Evolutionary conservation across 1,140 invertebrate species (phyloP), one percentile per base, ranked within the genome.

Genomic region (Drosophila jambulina): DNA sequence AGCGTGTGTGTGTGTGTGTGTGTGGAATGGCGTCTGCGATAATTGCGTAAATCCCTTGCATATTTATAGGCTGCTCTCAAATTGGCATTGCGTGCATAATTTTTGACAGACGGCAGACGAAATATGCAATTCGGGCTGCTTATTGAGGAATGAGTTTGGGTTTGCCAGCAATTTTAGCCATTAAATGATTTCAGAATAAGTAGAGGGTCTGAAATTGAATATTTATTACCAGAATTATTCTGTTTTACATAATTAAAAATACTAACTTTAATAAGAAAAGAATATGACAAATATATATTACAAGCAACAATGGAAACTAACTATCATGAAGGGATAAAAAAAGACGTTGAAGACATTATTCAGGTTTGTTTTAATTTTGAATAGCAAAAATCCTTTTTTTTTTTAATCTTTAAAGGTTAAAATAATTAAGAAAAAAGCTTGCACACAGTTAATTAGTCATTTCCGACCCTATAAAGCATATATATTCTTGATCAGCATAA

Each of bases 41-140:
- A 85, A 85, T 82, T 86, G 75, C 58, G 57, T 43, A 70, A 88
- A 74, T 61, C 19, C 61, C 80, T 83, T 83, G 76, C 80, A 80
- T 87, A 87, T 87, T 82, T 80, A 87, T 78, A 64, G 71, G 65
- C 64, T 46, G 48, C 36, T 53, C 51, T 45, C 42, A 48, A 77
- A 69, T 77, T 53, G 40, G 36, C 32, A 77, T 78, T 77, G 48
- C 40, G 34, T 45, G 38, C 23, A 38, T 48, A 40, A 51, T 29
- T 49, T 43, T 43, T 57, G 42, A 42, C 58, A 54, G 46, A 56
- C 53, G 53, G 53, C 53, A 38, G 9, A 21, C 34, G 17, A 36
- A 15, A 34, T 15, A 57, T 17, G 54, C 19, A 15, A 49, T 49
- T 49, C 36, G 15, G 1, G 29, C 2, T 36, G n/a, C 3, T n/a